Base-by-base conservation (phyloP, 2,113 vertebrate genomes). In the Anas platyrhynchos region DNA sequence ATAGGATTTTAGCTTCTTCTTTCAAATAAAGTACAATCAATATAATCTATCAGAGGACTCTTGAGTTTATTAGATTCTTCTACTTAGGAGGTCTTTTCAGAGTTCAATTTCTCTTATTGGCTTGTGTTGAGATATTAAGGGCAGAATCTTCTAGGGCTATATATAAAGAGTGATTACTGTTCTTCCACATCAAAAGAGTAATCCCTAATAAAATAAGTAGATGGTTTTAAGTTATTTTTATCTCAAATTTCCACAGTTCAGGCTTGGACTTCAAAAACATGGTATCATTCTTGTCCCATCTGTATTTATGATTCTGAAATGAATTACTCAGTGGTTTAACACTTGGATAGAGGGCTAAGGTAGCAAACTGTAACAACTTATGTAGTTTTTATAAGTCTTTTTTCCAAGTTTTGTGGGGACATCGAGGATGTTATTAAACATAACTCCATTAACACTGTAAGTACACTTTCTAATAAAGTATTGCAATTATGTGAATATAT, bases 21-120 rank as follows among this genome's bases (percentile, higher is more conserved):
- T 94, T 96, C 86, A 95, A 92, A 93, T 95, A 92, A 97, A 91
- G 93, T n/a, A 25, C 69, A 69, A 85, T 95, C 91, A 31, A 96
- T 96, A 86, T 43, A 80, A 55, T 41, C 83, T 67, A 74, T 94
- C 62, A 17, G 5, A 90, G 44, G 4, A 27, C 77, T 48, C 86
- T 77, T 69, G 54, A 72, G 38, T 80, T 96, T 96, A 97, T 96
- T 96, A 93, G 69, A 86, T 87, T 95, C 89, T 84, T 91, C 78
- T 95, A 68, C 54, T 26, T 82, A 80, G 73, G 61, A 88, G 50
- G 23, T 75, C 48, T 94, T 91, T 79, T n/a, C 76, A 90, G 81
- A 95, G 67, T 91, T 95, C 93, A 76, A 36, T 95, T 96, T 96
- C 36, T 94, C 90, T 96, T 91, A 85, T 6, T 93, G 74, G 73